A percentile compares a stretch with the other conserved stretches of the same genome.
These are phyloP conservation scores for Strigamia transsilvanica DNA, from an alignment of 2,888 invertebrate species.

Conservation along the genomic window DNA sequence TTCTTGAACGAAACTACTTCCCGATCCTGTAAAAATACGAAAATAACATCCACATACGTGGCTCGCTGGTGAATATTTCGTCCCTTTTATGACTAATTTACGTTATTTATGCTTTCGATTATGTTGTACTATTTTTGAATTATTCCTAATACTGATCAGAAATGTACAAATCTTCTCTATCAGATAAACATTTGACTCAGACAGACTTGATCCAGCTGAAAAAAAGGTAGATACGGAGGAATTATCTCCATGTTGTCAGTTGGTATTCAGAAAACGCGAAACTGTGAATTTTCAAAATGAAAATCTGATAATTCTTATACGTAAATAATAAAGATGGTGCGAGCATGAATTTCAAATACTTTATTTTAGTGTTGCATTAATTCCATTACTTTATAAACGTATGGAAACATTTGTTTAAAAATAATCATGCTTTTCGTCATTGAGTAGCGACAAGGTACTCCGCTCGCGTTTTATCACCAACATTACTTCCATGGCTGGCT, in stretches of 20 bases:
- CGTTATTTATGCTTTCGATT: background rate
- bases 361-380: too few species aligned
- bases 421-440: background rate
- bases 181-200: background rate
- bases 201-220: background rate
- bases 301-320: too few species aligned
- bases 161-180: background rate
- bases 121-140: background rate
- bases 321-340: too few species aligned
- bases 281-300: too few species aligned
- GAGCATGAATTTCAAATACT: too few species aligned
- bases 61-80: background rate
- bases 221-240: background rate
- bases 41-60: slow-evolving; percentile 5
- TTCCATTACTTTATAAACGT: too few species aligned
- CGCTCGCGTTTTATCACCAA: background rate
- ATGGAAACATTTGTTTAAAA: background rate
- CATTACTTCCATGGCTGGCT: background rate
- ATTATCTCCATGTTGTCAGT: background rate
- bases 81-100: background rate
- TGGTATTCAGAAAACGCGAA: background rate
- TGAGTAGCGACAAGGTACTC: background rate
- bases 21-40: background rate
- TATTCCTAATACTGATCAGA: background rate
- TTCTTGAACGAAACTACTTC: background rate